Base-by-base conservation (phyloP, 1,140 invertebrate genomes). In the Prorops nasuta region DNA sequence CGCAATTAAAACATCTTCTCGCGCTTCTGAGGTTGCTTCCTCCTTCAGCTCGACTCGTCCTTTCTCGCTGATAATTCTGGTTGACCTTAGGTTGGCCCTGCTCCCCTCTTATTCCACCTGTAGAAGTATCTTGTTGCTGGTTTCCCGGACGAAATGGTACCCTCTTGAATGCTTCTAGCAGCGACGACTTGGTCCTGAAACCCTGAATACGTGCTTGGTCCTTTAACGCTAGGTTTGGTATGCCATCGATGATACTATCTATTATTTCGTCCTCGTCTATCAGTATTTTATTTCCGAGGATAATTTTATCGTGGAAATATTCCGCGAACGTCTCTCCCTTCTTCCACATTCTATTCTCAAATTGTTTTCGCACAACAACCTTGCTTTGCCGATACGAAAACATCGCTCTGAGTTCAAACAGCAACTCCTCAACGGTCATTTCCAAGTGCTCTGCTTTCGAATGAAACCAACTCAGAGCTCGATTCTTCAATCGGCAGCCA, bases 221-320 rank as follows among this genome's bases (percentile, higher is more conserved):
- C 20, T 18, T 8, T 19, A 44, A 32, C 15, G n/a, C 2, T 15
- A 24, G 2, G 18, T 50, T 35, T 9, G 48, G 41, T 17, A 50
- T 50, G 3, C 48, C 40, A 14, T 50, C 35, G 8, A 50, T 50
- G 19, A 50, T n/a, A 28, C 10, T 6, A 28, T 44, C 41, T n/a
- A 50, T 20, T 2, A 50, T 44, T 18, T 50, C 41, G n/a, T 16
- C 10, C 0, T 37, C 35, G 3, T 43, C 16, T 12, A 50, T 39
- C 3, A 28, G 34, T 3, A 44, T 36, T 9, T 15, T 17, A 44
- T 50, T 43, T 2, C 32, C 48, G 1, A 50, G 7, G 16, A 50
- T 50, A 3, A 50, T 32, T 44, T 50, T 43, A n/a, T 50, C 48
- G 35, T 50, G 42, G 3, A 38, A 9, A 35, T 50, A 50, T 28